Conservation (phyloP, 2,888 invertebrate genomes). For the Tanytarsus gracilentus region DNA sequence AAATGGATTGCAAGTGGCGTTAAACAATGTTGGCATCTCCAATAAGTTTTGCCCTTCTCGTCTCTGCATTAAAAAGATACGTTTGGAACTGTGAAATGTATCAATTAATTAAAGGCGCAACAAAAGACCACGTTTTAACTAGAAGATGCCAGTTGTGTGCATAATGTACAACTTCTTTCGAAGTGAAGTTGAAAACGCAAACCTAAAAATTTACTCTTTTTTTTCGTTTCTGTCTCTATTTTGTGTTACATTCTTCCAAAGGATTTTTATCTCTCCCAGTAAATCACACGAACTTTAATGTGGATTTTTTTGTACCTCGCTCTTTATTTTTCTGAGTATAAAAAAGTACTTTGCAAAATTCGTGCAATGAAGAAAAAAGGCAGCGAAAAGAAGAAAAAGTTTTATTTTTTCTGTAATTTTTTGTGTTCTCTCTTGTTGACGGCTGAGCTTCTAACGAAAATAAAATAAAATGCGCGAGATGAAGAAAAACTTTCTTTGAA, state of each 20-base stretch:
- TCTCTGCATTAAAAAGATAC: not conserved
- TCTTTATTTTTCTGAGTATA: slow-evolving; percentile 5
- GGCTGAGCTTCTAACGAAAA: slow-evolving; percentile 26
- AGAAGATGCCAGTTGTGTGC: not conserved
- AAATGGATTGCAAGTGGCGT: slow-evolving; percentile 24
- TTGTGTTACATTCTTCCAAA: slow-evolving; percentile 6
- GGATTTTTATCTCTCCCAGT: slow-evolving; percentile 20
- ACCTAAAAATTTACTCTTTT: not conserved
- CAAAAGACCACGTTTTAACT: not conserved
- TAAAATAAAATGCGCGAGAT: no score
- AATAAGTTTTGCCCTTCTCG: not conserved
- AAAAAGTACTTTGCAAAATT: slow-evolving; percentile 2
- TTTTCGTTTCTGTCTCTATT: slow-evolving; percentile 4
- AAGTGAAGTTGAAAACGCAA: not conserved
- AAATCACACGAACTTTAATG: slow-evolving; percentile 27
- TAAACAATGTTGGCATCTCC: slow-evolving; percentile 4
- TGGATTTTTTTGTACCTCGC: slow-evolving; percentile 10
- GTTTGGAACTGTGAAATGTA: slow-evolving; percentile 22
- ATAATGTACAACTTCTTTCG: not conserved
- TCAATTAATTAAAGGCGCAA: slow-evolving; percentile 29
- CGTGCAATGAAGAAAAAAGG: slow-evolving; percentile 5
- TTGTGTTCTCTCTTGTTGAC: not conserved
- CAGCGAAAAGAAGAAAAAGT: not conserved
- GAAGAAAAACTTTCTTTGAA: no score
- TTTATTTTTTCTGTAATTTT: not conserved